These are phyloP conservation scores for Tenodera sinensis DNA, from an alignment of 2,888 invertebrate species.

Conservation along the genomic window DNA sequence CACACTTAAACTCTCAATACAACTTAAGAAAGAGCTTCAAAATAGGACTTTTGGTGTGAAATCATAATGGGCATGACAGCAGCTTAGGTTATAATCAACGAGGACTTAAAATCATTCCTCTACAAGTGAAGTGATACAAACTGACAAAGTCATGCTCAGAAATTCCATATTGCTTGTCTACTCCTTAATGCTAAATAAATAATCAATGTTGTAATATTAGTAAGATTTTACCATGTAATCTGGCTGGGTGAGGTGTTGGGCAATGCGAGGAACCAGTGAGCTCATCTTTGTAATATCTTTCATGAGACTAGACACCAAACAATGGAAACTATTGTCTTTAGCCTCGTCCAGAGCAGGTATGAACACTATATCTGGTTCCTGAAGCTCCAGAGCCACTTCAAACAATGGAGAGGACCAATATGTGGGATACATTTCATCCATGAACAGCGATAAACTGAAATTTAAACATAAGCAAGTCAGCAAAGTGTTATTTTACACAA, in stretches of 20 bases:
- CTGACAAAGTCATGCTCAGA: too few relatives aligned
- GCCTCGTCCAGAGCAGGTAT: neutral
- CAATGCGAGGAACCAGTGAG: neutral
- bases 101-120: too few relatives aligned
- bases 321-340: neutral
- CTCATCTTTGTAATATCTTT: neutral
- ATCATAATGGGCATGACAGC: too few relatives aligned
- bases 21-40: too few relatives aligned
- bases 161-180: too few relatives aligned
- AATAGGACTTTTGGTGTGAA: too few relatives aligned
- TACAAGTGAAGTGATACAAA: too few relatives aligned
- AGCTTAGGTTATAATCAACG: too few relatives aligned
- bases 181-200: too few relatives aligned
- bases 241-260: slow-evolving; percentile 37
- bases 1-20: too few relatives aligned
- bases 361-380: neutral
- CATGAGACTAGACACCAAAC: neutral
- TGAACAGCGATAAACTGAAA: slow-evolving; percentile 6
- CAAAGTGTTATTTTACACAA: too few relatives aligned
- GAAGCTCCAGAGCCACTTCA: neutral
- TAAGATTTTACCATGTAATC: slow-evolving; percentile 40
- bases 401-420: neutral
- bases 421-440: slow-evolving; percentile 16
- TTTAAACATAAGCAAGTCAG: neutral
- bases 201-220: too few relatives aligned